These are phyloP conservation scores for Phallusia fumigata DNA, from an alignment of 23 tunicate species.

Conservation along the genomic window DNA sequence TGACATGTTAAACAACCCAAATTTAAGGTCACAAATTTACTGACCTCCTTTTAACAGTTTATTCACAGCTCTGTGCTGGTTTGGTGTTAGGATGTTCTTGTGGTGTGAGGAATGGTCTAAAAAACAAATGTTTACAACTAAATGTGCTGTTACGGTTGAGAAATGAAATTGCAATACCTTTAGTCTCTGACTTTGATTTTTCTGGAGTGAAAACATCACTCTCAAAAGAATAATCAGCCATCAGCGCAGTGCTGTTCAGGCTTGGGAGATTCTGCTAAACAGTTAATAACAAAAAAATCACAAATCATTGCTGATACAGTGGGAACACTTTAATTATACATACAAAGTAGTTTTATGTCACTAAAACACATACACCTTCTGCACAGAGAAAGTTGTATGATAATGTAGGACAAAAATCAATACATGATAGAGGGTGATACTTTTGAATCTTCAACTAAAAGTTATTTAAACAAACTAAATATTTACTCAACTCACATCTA, in stretches of 20 bases:
- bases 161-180: too few species aligned
- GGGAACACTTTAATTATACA: too few species aligned
- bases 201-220: slow-evolving; percentile 11
- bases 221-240: slow-evolving; percentile 34
- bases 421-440: too few species aligned
- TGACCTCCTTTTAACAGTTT: slow-evolving; percentile 5
- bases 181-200: background rate
- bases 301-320: too few species aligned
- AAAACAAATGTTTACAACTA: too few species aligned
- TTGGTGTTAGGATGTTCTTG: background rate
- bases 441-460: too few species aligned
- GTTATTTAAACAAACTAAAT: background rate
- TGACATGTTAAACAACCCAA: too few species aligned
- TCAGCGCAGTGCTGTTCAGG: slow-evolving; percentile 51
- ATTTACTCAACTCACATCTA: slow-evolving; percentile 17
- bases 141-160: too few species aligned
- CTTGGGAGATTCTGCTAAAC: slow-evolving; percentile 38
- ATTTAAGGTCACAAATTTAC: background rate
- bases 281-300: background rate
- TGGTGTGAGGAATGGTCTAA: background rate
- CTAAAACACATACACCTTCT: too few species aligned
- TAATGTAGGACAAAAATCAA: too few species aligned
- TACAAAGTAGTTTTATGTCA: too few species aligned
- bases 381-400: too few species aligned
- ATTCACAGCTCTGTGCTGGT: background rate